phyloP scores from a whole-genome alignment of 2,113 vertebrate species.

The Pteronura brasiliensis region DNA sequence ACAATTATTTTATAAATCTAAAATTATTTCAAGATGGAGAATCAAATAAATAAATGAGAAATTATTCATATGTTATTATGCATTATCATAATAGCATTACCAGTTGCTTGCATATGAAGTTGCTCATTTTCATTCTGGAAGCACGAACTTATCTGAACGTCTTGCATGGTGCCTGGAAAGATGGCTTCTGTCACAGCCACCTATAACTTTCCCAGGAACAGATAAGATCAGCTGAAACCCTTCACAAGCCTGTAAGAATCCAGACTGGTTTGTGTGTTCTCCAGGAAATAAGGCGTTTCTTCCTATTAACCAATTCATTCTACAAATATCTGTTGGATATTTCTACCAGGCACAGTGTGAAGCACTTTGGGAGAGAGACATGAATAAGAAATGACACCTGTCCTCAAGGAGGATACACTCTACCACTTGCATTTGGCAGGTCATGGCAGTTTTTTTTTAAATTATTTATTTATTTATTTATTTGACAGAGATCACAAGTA shows the following conservation, averaged over 20 bases:
- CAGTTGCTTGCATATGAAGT: background rate
- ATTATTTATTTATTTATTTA: too few relatives aligned
- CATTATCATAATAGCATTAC: background rate
- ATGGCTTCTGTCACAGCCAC: background rate
- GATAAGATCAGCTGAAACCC: background rate
- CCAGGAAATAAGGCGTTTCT: background rate
- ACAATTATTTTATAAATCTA: background rate
- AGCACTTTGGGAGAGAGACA: background rate
- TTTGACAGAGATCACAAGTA: too few relatives aligned
- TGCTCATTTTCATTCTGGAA: background rate
- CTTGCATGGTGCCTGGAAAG: background rate
- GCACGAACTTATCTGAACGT: background rate
- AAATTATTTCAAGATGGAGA: background rate
- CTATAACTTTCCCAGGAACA: background rate
- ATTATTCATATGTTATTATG: background rate
- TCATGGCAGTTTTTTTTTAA: too few relatives aligned
- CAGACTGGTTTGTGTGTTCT: background rate
- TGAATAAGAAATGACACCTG: background rate
- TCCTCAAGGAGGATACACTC: background rate
- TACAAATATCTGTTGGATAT: background rate
- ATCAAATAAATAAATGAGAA: background rate
- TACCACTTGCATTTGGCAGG: background rate
- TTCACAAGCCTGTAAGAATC: background rate
- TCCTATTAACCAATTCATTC: background rate
- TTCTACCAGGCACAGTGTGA: background rate